Evolutionary conservation across 2,797 vertebrate species (phyloP).

Genomic region (Oryzias dopingdopingensis): DNA sequence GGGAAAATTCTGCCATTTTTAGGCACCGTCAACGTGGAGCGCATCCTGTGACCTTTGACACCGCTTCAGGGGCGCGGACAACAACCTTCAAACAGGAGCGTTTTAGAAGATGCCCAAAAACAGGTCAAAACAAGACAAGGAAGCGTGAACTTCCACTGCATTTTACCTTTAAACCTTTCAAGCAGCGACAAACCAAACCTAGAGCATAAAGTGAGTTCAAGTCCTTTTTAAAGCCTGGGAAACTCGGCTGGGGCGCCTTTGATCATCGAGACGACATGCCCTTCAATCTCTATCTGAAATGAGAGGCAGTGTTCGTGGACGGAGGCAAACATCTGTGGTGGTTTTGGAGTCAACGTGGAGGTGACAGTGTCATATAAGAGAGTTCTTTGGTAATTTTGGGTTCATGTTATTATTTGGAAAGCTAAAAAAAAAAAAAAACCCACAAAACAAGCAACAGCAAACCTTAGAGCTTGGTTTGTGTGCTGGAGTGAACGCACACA

Average conservation of each 20-base stretch:
- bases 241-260: too few relatives aligned
- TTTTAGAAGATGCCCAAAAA: slow-evolving; percentile 51
- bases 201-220: too few relatives aligned
- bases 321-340: slow-evolving; percentile 56
- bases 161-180: slow-evolving; percentile 49
- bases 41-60: slow-evolving; percentile 49
- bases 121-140: slow-evolving; percentile 60
- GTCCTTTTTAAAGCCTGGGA: too few relatives aligned
- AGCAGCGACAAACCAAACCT: slow-evolving; percentile 57
- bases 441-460: neutral
- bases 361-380: slow-evolving; percentile 20
- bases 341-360: slow-evolving; percentile 54
- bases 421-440: too few relatives aligned
- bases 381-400: slow-evolving; percentile 2
- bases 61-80: slow-evolving; percentile 49
- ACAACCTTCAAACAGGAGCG: slow-evolving; percentile 55
- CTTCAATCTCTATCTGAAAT: slow-evolving; percentile 69
- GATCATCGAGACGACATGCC: slow-evolving; percentile 37
- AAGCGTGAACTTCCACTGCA: slow-evolving; percentile 41
- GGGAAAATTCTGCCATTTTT: slow-evolving; percentile 13
- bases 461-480: slow-evolving; percentile 48
- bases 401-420: too few relatives aligned
- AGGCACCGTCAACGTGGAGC: slow-evolving; percentile 59
- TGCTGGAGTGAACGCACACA: slow-evolving; percentile 29
- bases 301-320: slow-evolving; percentile 64